phyloP scores from a whole-genome alignment of 2,888 invertebrate genomes.

The Latrodectus elegans region DNA sequence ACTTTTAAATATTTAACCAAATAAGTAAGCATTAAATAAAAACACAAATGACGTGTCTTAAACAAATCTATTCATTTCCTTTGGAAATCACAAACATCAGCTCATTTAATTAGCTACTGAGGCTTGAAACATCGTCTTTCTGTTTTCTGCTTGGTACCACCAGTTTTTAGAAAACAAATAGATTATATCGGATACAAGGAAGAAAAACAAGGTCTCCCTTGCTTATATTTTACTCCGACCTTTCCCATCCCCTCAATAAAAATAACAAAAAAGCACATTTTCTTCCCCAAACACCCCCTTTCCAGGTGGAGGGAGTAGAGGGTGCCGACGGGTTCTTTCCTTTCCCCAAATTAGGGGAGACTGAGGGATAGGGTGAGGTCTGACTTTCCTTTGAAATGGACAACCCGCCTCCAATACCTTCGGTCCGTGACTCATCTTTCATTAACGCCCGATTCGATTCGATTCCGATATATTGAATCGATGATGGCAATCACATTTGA shows the following conservation, averaged over 20 bases:
- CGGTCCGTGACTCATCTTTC: slow-evolving; percentile 60
- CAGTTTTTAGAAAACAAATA: slow-evolving; percentile 41
- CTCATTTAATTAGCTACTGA: background rate
- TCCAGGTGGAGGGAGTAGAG: slow-evolving; percentile 13
- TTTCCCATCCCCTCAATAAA: slow-evolving; percentile 17
- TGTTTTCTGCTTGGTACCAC: background rate
- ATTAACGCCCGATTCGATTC: slow-evolving; percentile 47
- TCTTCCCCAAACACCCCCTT: background rate
- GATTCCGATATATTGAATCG: slow-evolving; percentile 36
- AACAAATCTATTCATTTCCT: background rate
- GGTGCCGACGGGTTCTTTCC: slow-evolving; percentile 50
- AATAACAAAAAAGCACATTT: background rate
- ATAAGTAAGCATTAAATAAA: too few relatives aligned
- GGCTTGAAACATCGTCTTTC: background rate
- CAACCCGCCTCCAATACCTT: background rate
- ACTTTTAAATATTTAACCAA: too few relatives aligned
- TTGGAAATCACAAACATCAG: background rate
- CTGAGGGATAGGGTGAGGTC: slow-evolving; percentile 19
- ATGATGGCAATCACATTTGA: slow-evolving; percentile 30
- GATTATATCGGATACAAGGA: slow-evolving; percentile 23
- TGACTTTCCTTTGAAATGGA: background rate
- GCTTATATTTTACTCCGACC: slow-evolving; percentile 17
- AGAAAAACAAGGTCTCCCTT: slow-evolving; percentile 10
- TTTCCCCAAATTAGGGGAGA: slow-evolving; percentile 27
- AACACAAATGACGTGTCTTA: background rate